Evolutionary conservation across 2,113 vertebrate species (phyloP).

Genomic region (Petromus typicus): DNA sequence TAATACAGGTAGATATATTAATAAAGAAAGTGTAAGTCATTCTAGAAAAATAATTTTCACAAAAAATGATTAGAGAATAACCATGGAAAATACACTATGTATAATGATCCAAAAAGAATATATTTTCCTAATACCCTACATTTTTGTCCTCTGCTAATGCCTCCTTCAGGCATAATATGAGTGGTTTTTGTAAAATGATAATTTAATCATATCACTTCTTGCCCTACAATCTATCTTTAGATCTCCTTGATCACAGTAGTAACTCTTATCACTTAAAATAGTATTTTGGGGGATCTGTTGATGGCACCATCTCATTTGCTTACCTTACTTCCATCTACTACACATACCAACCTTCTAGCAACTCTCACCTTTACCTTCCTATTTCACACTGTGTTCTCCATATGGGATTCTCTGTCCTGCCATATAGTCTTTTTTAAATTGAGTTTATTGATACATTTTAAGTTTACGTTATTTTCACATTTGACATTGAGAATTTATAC

Average conservation of each 20-base stretch:
- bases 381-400: background rate
- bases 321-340: background rate
- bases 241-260: background rate
- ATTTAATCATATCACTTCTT: background rate
- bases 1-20: too few relatives aligned
- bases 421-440: background rate
- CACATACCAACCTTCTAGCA: background rate
- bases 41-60: too few relatives aligned
- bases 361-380: background rate
- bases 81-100: too few relatives aligned
- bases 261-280: background rate
- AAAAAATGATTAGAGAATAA: too few relatives aligned
- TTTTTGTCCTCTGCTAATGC: background rate
- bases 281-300: background rate
- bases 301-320: background rate
- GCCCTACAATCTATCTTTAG: background rate
- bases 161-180: background rate
- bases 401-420: background rate
- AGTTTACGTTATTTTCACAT: too few relatives aligned
- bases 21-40: too few relatives aligned
- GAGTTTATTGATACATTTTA: too few relatives aligned
- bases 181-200: background rate
- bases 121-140: background rate
- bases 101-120: too few relatives aligned
- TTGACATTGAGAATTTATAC: too few relatives aligned